Evolutionary conservation across 2,113 vertebrate genomes (phyloP), one percentile per base, ranked within the genome.

Genomic region (Ptyas mucosa): DNA sequence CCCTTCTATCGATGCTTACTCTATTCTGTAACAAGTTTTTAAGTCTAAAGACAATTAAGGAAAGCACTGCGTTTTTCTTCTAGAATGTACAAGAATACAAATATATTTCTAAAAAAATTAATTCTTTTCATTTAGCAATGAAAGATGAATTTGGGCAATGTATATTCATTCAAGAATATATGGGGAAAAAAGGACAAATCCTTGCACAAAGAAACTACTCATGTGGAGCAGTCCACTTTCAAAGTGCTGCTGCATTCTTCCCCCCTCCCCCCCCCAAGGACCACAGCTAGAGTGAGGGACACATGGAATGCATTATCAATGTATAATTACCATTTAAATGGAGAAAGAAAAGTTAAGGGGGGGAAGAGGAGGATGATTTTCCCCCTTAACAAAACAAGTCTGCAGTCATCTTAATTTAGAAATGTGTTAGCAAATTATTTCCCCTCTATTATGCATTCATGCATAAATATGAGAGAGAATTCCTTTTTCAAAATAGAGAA

Each of bases 311-410:
- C 94, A 97, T 97, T 96, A 96, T 96, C 96, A 97, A 97, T 97
- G 95, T 95, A 95, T 96, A 97, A 98, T 98, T 98, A 98, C 95
- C 97, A 98, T 97, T 96, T 97, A 97, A 98, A 97, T 97, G 91
- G 96, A 64, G 91, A 55, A 95, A 95, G 93, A 93, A 97, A 97
- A 96, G 96, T 96, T 94, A 93, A 88, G 93, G 91, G 96, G 97
- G 95, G 90, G 85, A 92, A n/a, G 12, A 21, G 91, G 97, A 95
- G 94, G 93, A 93, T 69, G 64, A 96, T 96, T 97, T 93, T 43
- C 43, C 43, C 29, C 95, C 12, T 12, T 18, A 93, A 95, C 95
- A 95, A 95, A 91, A 92, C 94, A 93, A 96, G 92, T 93, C 86
- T 95, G 94, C 52, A 94, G 96, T 94, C 94, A 90, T 95, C 88